These are phyloP conservation scores for Herpetotheres cachinnans DNA, from an alignment of 2,113 vertebrate genomes.

Conservation along the genomic window DNA sequence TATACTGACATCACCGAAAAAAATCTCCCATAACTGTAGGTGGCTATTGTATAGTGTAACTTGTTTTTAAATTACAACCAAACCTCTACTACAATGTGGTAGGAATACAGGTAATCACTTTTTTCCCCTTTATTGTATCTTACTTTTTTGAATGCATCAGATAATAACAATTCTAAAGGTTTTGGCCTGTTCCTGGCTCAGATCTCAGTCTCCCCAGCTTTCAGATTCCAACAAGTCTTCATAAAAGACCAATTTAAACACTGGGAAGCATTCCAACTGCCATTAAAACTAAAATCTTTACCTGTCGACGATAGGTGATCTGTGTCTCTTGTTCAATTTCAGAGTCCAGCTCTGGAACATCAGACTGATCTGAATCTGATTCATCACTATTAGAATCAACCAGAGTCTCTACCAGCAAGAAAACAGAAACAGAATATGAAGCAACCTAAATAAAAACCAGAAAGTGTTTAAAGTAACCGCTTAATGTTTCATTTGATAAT, in stretches of 20 bases:
- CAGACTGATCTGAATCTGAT: constrained; percentile 97
- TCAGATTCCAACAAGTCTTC: background rate
- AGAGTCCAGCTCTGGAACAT: constrained; percentile 98
- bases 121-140: background rate
- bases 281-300: constrained; percentile 5
- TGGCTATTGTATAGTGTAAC: background rate
- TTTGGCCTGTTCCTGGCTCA: background rate
- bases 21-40: background rate
- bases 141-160: background rate
- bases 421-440: constrained; percentile 4
- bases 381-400: constrained; percentile 96
- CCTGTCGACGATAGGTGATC: constrained; percentile 92
- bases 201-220: background rate
- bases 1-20: background rate
- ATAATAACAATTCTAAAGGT: background rate
- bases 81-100: background rate
- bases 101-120: background rate
- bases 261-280: background rate
- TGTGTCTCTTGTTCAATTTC: constrained; percentile 99
- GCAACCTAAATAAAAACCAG: background rate
- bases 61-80: background rate
- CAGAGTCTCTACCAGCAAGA: constrained; percentile 83
- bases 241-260: background rate
- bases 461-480: background rate
- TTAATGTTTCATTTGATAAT: background rate